Percentiles rank a stretch among this genome's conserved stretches.
Conservation (phyloP, 2,797 vertebrate species). For the Xyrichtys novacula region DNA sequence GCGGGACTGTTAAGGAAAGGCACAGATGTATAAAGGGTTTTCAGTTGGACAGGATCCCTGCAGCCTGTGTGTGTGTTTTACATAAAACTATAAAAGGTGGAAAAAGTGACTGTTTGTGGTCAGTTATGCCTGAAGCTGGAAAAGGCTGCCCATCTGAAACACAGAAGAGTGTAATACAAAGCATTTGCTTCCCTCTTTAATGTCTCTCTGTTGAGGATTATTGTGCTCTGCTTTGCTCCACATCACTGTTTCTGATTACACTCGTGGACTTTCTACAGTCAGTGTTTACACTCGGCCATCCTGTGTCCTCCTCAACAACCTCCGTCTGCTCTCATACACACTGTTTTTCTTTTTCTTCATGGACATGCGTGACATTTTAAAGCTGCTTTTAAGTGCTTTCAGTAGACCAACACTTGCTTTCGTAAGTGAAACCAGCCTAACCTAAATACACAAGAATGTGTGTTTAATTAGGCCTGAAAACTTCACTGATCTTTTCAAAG, state of each 20-base stretch:
- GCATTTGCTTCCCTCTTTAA: constrained; percentile 26
- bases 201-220: constrained; percentile 30
- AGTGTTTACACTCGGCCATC: constrained; percentile 20
- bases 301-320: background rate
- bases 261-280: background rate
- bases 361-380: constrained; percentile 1
- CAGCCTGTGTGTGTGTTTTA: constrained; percentile 6
- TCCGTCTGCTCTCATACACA: background rate
- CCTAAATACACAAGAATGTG: background rate
- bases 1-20: constrained; percentile 1
- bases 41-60: background rate
- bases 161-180: constrained; percentile 16
- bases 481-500: constrained; percentile 15
- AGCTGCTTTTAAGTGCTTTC: constrained; percentile 24
- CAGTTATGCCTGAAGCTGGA: constrained; percentile 22
- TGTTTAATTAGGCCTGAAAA: constrained; percentile 18
- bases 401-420: background rate
- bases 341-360: background rate
- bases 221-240: constrained; percentile 12
- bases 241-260: constrained; percentile 46
- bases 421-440: constrained; percentile 2
- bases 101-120: background rate
- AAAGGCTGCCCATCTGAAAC: constrained; percentile 25
- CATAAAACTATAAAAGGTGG: constrained; percentile 16
- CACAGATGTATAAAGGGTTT: constrained; percentile 3